Percentiles rank a stretch among this genome's conserved stretches.
phyloP scores from a whole-genome alignment of 2,888 invertebrate genomes.

The Pyrocoelia pectoralis region DNA sequence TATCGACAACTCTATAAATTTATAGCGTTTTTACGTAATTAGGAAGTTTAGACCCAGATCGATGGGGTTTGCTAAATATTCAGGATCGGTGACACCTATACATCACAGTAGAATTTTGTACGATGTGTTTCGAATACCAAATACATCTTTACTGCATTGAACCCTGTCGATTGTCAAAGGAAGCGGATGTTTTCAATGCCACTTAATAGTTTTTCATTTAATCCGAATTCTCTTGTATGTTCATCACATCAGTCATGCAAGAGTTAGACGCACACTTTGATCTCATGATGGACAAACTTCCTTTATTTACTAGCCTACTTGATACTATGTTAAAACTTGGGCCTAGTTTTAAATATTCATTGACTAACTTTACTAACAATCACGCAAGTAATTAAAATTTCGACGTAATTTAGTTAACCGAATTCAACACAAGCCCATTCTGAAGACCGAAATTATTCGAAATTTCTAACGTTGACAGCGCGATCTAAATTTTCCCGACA shows the following conservation, averaged over 20 bases:
- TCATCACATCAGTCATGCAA: slow-evolving; percentile 52
- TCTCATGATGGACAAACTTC: slow-evolving; percentile 43
- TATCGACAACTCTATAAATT: slow-evolving; percentile 13
- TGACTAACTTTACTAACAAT: slow-evolving; percentile 48
- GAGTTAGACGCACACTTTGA: slow-evolving; percentile 51
- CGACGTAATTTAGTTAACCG: slow-evolving; percentile 40
- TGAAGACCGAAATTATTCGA: background rate
- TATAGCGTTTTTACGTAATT: slow-evolving; percentile 25
- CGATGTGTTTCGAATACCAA: slow-evolving; percentile 48
- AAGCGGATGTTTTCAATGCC: slow-evolving; percentile 48
- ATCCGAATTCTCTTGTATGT: slow-evolving; percentile 48
- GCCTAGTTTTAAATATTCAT: slow-evolving; percentile 56
- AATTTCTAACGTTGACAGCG: slow-evolving; percentile 16
- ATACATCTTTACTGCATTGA: slow-evolving; percentile 28
- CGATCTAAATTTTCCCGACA: slow-evolving; percentile 43
- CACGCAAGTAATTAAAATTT: slow-evolving; percentile 54
- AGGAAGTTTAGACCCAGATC: slow-evolving; percentile 25
- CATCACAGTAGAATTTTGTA: slow-evolving; percentile 48
- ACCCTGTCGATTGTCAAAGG: slow-evolving; percentile 32
- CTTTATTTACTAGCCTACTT: slow-evolving; percentile 46
- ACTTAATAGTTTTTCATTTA: slow-evolving; percentile 47
- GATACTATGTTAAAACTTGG: slow-evolving; percentile 44
- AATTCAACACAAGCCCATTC: slow-evolving; percentile 31
- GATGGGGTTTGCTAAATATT: slow-evolving; percentile 53
- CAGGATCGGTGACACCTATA: slow-evolving; percentile 56